Evolutionary conservation across 1,140 invertebrate genomes (phyloP).

Genomic region (Drosophila sturtevanti): DNA sequence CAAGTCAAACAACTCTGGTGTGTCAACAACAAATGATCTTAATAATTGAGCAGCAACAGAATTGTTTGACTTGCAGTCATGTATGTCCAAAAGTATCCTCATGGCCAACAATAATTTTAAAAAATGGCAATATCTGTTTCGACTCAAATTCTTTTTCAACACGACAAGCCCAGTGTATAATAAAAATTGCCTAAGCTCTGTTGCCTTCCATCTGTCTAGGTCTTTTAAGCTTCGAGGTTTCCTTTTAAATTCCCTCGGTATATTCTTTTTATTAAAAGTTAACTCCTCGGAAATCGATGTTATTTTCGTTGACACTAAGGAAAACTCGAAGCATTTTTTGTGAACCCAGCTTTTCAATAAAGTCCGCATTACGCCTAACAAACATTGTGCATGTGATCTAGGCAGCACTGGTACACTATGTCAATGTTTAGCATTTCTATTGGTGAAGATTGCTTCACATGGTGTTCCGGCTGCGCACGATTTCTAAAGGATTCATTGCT

Average conservation of each 20-base stretch:
- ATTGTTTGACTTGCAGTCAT: slow-evolving; percentile 20
- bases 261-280: slow-evolving; percentile 27
- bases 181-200: slow-evolving; percentile 45
- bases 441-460: slow-evolving; percentile 26
- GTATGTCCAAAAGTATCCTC: background rate
- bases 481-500: slow-evolving; percentile 25
- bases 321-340: slow-evolving; percentile 5
- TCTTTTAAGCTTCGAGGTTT: slow-evolving; percentile 42
- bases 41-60: slow-evolving; percentile 19
- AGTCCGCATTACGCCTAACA: slow-evolving; percentile 19
- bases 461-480: slow-evolving; percentile 37
- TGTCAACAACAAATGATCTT: slow-evolving; percentile 26
- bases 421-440: slow-evolving; percentile 36
- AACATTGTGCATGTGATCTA: slow-evolving; percentile 40
- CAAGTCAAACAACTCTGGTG: slow-evolving; percentile 26
- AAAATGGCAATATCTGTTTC: slow-evolving; percentile 29
- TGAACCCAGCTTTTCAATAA: too few relatives aligned
- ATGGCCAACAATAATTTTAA: slow-evolving; percentile 4
- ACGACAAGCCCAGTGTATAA: slow-evolving; percentile 31
- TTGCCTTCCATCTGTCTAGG: slow-evolving; percentile 47
- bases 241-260: slow-evolving; percentile 32
- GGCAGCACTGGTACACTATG: slow-evolving; percentile 27
- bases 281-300: slow-evolving; percentile 31
- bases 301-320: slow-evolving; percentile 27
- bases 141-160: slow-evolving; percentile 26